Evolutionary conservation across 2,797 vertebrate genomes (phyloP), one percentile per base, ranked within the genome.

Genomic region (Acipenser ruthenus): DNA sequence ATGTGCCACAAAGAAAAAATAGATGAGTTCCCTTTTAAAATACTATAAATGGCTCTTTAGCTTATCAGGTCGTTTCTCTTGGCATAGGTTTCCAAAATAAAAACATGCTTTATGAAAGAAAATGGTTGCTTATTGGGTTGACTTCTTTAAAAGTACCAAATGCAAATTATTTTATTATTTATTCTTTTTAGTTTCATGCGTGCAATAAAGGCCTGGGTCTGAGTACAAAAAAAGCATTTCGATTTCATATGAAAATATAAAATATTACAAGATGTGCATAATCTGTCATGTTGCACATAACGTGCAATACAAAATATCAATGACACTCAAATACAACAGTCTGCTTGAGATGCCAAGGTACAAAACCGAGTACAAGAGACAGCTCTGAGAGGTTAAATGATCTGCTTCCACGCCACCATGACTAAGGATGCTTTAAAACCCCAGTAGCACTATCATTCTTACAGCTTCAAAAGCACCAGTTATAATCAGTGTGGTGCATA

Each of bases 181-280:
- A 1, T 1, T 18, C 2, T 78, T 71, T 82, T 81, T 79, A 10
- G 83, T 82, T 80, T 79, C 84, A 84, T 84, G 84, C 84, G 82
- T 84, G 80, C 82, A 85, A 82, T 81, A 82, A 84, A 83, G 82
- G 86, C 84, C 83, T 74, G 84, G 83, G 83, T 80, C 8, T 66
- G 75, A 80, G 83, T 81, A 81, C 84, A 87, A 80, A 88, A 87
- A 88, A 87, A 86, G 83, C 85, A 86, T 85, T 88, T 86, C 86
- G 88, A 88, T 87, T 80, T 88, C 84, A 80, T 89, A 89, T 87
- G 87, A 91, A 90, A 90, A 90, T 89, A 89, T 79, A 88, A 87
- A 88, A 87, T 87, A 85, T 86, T 78, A 89, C 84, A 89, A 85
- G 84, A 84, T 87, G 86, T 89, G 86, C 84, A 87, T 86, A 87